Percentiles rank a stretch among this genome's conserved stretches.
Conservation (phyloP, 2,113 vertebrate genomes). For the Antechinus flavipes region DNA sequence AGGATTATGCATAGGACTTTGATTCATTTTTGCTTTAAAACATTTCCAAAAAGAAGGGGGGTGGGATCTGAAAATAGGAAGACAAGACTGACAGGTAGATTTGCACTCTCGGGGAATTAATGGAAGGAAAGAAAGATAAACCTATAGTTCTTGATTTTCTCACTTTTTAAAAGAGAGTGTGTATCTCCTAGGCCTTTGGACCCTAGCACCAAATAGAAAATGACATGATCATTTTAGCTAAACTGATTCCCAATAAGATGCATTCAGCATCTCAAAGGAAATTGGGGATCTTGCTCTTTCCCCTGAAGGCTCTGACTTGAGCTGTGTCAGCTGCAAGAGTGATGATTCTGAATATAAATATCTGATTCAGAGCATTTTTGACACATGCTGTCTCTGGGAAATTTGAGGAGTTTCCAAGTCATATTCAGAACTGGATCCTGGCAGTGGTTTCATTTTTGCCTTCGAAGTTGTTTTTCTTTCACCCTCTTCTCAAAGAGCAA, state of each 20-base stretch:
- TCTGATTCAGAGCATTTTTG: constrained; percentile 44
- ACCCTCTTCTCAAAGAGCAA: constrained; percentile 60
- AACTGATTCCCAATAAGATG: constrained; percentile 33
- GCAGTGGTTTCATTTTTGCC: constrained; percentile 56
- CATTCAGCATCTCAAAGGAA: constrained; percentile 29
- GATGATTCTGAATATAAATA: constrained; percentile 63
- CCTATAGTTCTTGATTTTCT: constrained; percentile 19
- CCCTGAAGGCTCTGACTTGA: constrained; percentile 50
- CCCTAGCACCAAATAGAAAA: constrained; percentile 22
- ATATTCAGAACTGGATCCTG: constrained; percentile 52
- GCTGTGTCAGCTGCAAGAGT: constrained; percentile 50
- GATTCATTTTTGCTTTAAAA: constrained; percentile 5
- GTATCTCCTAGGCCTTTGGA: constrained; percentile 11
- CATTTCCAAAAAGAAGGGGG: background rate
- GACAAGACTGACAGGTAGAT: constrained; percentile 18
- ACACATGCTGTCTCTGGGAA: constrained; percentile 52
- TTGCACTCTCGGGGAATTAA: background rate
- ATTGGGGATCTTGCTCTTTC: constrained; percentile 19
- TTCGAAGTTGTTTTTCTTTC: constrained; percentile 67
- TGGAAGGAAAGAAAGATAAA: constrained; percentile 37
- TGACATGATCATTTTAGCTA: constrained; percentile 48
- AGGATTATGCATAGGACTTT: background rate
- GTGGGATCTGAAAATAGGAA: background rate
- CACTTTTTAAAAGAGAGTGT: constrained; percentile 21
- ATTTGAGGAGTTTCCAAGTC: constrained; percentile 28